Evolutionary conservation across 2,797 vertebrate genomes (phyloP), one percentile per base, ranked within the genome.

Genomic region (Enoplosus armatus): DNA sequence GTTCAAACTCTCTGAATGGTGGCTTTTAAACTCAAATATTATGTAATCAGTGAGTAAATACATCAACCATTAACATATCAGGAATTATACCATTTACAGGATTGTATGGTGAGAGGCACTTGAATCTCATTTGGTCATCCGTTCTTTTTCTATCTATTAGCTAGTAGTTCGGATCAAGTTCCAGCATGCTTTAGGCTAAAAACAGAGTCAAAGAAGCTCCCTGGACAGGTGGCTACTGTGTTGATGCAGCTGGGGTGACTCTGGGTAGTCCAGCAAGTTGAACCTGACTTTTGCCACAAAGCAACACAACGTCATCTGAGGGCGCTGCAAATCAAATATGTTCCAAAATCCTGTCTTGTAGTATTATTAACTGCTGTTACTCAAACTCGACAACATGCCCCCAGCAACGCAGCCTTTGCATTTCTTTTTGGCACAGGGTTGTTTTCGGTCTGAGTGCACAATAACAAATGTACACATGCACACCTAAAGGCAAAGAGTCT

Each of bases 221-320:
- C 8, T 0, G 24, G 33, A 67, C 47, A 35, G 68, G 55, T 56
- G 55, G 41, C 14, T 2, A 2, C 9, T 26, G 18, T 0, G 24
- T 67, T 53, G 37, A 47, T 67, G 56, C 63, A 79, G 69, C 70
- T 67, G 50, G 2, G 41, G n/a, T n/a, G n/a, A n/a, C n/a, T n/a
- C n/a, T n/a, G n/a, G n/a, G n/a, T n/a, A n/a, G n/a, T n/a, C n/a
- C n/a, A n/a, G n/a, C n/a, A n/a, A n/a, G n/a, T 22, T 41, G 2
- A 31, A 53, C n/a, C 16, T 33, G 39, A 41, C n/a, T 20, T 58
- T 37, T 26, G 6, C 27, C 5, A 12, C 33, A 43, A 5, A 43
- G 41, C 14, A 43, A 35, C 2, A 8, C 29, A 47, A 8, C 3
- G 20, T 26, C 51, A 20, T 20, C 5, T 9, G 4, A 53, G 26